A percentile compares a stretch with the other conserved stretches of the same genome.
These are phyloP conservation scores for Podarcis lilfordi DNA, from an alignment of 2,797 vertebrate species.

Conservation along the genomic window DNA sequence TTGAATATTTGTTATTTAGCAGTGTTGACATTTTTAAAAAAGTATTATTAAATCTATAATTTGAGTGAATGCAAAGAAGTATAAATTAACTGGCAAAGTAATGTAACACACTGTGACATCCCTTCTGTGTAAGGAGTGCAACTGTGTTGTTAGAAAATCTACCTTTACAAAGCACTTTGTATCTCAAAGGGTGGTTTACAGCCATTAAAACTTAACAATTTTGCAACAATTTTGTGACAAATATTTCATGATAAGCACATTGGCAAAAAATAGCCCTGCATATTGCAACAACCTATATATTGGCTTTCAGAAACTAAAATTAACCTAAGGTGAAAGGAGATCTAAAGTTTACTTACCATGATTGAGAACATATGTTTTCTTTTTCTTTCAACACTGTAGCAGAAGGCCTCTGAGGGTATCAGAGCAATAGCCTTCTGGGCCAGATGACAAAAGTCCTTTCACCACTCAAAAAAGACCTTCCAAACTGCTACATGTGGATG, in stretches of 20 bases:
- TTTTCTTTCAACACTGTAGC: not conserved
- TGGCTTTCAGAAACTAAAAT: not conserved
- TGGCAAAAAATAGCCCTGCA: not conserved
- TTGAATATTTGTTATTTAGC: not conserved
- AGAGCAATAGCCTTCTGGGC: too few species aligned
- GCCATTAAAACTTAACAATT: too few species aligned
- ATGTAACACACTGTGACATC: not conserved
- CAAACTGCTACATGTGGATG: too few species aligned
- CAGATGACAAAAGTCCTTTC: too few species aligned
- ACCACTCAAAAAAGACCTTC: too few species aligned
- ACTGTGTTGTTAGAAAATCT: too few species aligned
- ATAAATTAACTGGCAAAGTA: not conserved
- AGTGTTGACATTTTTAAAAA: not conserved
- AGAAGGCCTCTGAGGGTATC: too few species aligned
- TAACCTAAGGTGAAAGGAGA: not conserved
- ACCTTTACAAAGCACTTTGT: too few species aligned
- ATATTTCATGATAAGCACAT: not conserved
- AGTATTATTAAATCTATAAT: not conserved
- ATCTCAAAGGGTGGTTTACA: too few species aligned
- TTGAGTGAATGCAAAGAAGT: not conserved
- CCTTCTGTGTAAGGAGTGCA: not conserved
- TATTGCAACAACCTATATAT: not conserved
- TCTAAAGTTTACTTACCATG: not conserved
- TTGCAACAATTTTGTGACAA: too few species aligned
- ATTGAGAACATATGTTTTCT: not conserved